Percentiles rank a stretch among this genome's conserved stretches.
Conservation (phyloP, 1,140 invertebrate species). For the Drosophila asahinai region DNA sequence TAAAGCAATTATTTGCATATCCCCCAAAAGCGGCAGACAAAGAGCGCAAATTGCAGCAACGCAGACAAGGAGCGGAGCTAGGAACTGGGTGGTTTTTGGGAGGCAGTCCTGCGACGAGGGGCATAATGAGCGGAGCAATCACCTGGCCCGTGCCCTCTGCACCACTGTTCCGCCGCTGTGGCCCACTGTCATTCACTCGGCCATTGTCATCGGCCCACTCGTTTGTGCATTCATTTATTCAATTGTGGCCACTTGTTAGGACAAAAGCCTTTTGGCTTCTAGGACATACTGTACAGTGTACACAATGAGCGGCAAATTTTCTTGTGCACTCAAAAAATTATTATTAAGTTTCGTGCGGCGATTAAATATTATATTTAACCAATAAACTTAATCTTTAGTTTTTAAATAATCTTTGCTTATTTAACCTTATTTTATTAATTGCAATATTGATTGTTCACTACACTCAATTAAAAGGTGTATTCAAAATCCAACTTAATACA, state of each 20-base stretch:
- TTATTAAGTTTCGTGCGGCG: not conserved
- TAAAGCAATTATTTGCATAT: constrained; percentile 82
- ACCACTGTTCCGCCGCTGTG: constrained; percentile 8
- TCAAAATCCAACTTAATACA: not conserved
- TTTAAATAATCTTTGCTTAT: not conserved
- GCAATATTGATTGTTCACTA: not conserved
- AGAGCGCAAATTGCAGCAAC: constrained; percentile 68
- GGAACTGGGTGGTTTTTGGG: constrained; percentile 13
- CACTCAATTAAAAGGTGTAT: not conserved
- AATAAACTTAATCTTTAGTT: not conserved
- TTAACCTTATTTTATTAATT: not conserved
- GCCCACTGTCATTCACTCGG: constrained; percentile 17
- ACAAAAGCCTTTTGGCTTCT: constrained; percentile 61
- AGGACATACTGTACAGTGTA: constrained; percentile 27
- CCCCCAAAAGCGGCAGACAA: constrained; percentile 53
- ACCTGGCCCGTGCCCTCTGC: constrained; percentile 47
- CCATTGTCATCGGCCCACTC: constrained; percentile 48
- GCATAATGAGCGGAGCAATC: constrained; percentile 48
- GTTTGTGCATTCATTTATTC: constrained; percentile 79
- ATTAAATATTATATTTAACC: too few relatives aligned
- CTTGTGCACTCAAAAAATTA: constrained; percentile 7
- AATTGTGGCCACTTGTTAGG: constrained; percentile 80
- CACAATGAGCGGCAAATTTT: constrained; percentile 70
- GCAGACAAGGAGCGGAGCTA: constrained; percentile 15
- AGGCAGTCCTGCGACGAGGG: constrained; percentile 20